phyloP scores from a whole-genome alignment of 2,797 vertebrate genomes.

The Hypotaenidia philippensis region DNA sequence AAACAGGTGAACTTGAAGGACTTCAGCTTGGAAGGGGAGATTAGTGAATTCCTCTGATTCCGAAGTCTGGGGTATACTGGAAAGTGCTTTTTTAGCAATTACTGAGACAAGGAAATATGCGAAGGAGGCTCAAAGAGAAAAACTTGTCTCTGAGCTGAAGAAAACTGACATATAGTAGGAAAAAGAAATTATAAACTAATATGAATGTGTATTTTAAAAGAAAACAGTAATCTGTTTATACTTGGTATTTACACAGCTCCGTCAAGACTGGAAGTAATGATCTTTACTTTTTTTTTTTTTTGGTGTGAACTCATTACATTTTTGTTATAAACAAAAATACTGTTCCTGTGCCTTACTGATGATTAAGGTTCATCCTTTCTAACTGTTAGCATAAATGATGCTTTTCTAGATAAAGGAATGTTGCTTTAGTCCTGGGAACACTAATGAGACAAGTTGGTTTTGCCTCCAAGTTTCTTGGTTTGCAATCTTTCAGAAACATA shows the following conservation, averaged over 20 bases:
- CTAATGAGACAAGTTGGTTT: not conserved
- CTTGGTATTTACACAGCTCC: not conserved
- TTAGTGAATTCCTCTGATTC: not conserved
- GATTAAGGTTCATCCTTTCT: not conserved
- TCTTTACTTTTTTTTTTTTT: not conserved
- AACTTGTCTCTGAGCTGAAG: not conserved
- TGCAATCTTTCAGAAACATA: not conserved
- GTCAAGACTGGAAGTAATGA: not conserved
- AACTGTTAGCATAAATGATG: not conserved
- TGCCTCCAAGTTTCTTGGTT: not conserved
- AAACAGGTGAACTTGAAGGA: not conserved
- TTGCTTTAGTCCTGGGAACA: not conserved
- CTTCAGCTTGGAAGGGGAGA: not conserved
- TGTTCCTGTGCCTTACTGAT: not conserved
- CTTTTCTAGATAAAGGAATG: not conserved
- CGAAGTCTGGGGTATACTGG: not conserved
- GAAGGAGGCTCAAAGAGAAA: not conserved
- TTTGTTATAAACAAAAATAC: not conserved
- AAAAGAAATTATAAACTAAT: not conserved
- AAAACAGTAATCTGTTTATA: not conserved
- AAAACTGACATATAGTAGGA: not conserved
- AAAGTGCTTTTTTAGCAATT: not conserved
- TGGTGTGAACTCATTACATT: not conserved
- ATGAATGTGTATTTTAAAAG: not conserved
- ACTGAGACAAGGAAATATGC: not conserved